Evolutionary conservation across 2,888 invertebrate genomes (phyloP), one percentile per base, ranked within the genome.

Genomic region (Hirtodrosophila confusa): DNA sequence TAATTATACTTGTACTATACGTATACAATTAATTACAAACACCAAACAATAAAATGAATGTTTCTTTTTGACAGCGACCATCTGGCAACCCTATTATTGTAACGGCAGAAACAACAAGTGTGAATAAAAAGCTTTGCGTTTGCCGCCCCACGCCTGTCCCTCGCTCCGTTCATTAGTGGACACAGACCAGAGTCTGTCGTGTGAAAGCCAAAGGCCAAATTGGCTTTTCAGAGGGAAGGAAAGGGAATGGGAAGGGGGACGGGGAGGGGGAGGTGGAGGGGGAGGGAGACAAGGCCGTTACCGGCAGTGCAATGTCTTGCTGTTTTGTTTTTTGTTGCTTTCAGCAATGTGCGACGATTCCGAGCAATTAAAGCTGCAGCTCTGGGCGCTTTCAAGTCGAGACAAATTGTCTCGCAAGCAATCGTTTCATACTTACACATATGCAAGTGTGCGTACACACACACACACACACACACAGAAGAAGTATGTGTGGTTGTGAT

Each of bases 281-380:
- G 24, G 36, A 39, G 4, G 10, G 33, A 11, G 17, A 7, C 7
- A 17, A 17, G 12, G 33, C 29, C 3, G 9, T 55, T 54, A 39
- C 58, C 58, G 71, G 47, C 54, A 50, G 3, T 45, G 51, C 41
- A 62, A 57, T 63, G 54, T 57, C 37, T 40, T 44, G 43, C 43
- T 39, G 45, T 24, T 31, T 35, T n/a, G n/a, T 9, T 6, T 57
- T 43, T 9, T 27, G 48, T 39, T 50, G 31, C 48, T 47, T 39
- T n/a, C 37, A 36, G 47, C 35, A 44, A 44, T 3, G 60, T 69
- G 65, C 31, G 54, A 62, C 40, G 36, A 65, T 61, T 71, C 44
- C 64, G 27, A 64, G 57, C 76, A 75, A 85, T 82, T 85, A 82
- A 72, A 78, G 69, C 62, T 61, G 47, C 57, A 57, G 56, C 41